phyloP scores from a whole-genome alignment of 23 tunicate species.

The Styela plicata region DNA sequence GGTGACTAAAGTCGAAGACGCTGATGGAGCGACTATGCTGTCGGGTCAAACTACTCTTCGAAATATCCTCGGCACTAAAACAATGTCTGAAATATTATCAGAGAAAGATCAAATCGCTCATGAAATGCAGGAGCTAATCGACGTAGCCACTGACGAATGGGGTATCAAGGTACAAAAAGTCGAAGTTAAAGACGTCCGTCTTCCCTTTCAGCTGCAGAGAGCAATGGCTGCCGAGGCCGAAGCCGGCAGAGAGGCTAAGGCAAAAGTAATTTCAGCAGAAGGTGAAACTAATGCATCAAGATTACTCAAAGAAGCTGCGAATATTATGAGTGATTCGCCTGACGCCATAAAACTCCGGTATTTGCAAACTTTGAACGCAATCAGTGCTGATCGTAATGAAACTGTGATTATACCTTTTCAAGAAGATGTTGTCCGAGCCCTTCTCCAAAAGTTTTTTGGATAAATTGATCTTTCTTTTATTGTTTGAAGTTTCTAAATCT shows the following conservation, averaged over 20 bases:
- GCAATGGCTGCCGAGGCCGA: slow-evolving; percentile 99
- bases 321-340: slow-evolving; percentile 68
- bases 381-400: slow-evolving; percentile 84
- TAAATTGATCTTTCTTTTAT: neutral
- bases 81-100: slow-evolving; percentile 13
- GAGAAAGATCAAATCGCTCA: slow-evolving; percentile 70
- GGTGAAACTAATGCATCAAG: slow-evolving; percentile 94
- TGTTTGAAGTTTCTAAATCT: too few species aligned
- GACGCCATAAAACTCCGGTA: slow-evolving; percentile 81
- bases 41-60: slow-evolving; percentile 23
- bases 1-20: slow-evolving; percentile 9
- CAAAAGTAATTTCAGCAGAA: slow-evolving; percentile 91
- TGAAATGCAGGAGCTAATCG: slow-evolving; percentile 59
- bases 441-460: slow-evolving; percentile 6
- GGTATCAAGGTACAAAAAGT: slow-evolving; percentile 87
- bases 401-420: slow-evolving; percentile 86
- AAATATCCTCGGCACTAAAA: slow-evolving; percentile 14
- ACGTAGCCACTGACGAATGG: slow-evolving; percentile 87
- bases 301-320: slow-evolving; percentile 89
- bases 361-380: slow-evolving; percentile 80
- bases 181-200: slow-evolving; percentile 82
- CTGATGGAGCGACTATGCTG: slow-evolving; percentile 21
- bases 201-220: slow-evolving; percentile 69
- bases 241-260: slow-evolving; percentile 89
- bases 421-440: slow-evolving; percentile 36